Evolutionary conservation across 1,140 invertebrate genomes (phyloP), one percentile per base, ranked within the genome.

Genomic region (Aphaenogaster floridana): DNA sequence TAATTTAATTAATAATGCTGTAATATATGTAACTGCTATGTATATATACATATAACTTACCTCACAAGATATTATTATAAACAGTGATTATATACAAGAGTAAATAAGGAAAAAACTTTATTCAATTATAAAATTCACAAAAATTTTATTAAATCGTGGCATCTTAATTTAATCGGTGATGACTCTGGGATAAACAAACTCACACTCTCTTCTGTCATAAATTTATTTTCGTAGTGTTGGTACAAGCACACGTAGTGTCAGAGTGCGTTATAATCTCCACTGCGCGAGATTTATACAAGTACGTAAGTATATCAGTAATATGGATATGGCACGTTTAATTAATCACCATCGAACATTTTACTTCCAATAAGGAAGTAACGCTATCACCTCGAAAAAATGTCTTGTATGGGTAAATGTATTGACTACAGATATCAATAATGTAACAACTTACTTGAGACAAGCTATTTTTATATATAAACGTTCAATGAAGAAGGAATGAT

Each of bases 151-250:
- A 28, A 36, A 2, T 76, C 13, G 69, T 21, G 42, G 1, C 15
- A 39, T 15, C 21, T 88, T 69, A 63, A 7, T 54, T 63, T 36
- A 78, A 69, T 63, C 34, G 52, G 69, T 36, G 36, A 90, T 88
- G 86, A 87, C 81, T 63, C 39, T 57, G 63, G 89, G 86, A 64
- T 90, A 92, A 94, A 90, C 64, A 92, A 92, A 87, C 91, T 87
- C 86, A 90, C 80, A 80, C 57, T 77, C 13, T 91, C 83, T 91
- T 87, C 88, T 86, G 64, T 93, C 72, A 93, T 90, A 84, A 91
- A 88, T 94, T 94, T 94, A 94, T 94, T 94, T 86, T 79, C 69
- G 85, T 45, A 91, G 89, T 84, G 71, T 91, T 89, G 57, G 74
- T 92, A 92, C 91, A 92, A 92, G 89, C 91, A 88, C 86, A 89